Base-by-base conservation (phyloP, 2,888 invertebrate genomes). In the Mythimna loreyi region DNA sequence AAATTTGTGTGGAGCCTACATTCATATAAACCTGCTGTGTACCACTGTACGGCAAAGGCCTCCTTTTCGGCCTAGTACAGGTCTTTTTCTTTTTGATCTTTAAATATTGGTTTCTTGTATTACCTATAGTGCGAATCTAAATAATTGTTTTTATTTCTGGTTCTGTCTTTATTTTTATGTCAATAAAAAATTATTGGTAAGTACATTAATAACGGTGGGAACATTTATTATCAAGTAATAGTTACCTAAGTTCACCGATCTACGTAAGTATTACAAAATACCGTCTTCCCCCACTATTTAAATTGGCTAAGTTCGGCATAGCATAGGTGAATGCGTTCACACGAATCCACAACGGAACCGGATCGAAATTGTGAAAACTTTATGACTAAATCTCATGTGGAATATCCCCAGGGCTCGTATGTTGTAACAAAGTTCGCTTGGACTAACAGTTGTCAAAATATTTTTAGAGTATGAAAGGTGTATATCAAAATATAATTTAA, bases 401-500 rank as follows among this genome's bases (percentile, higher is more conserved):
- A 77, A 77, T 68, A 59, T 71, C 68, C 73, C 74, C 72, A 72
- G 59, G 58, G 71, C 69, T 33, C 13, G 36, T 25, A 50, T 74
- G 69, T 72, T 59, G 71, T 58, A 67, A 77, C 72, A 69, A 78
- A 59, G 68, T 73, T 65, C 80, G 50, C 68, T 68, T 63, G 60
- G 64, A 36, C 63, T 72, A 65, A 63, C 75, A 78, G 77, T 86
- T 89, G 80, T 88, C 86, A 89, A 89, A 92, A 93, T 90, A 92
- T 91, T 91, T 90, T 90, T 90, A 86, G 84, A 86, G 86, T 89
- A 89, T 86, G 86, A 86, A 88, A 89, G 87, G 85, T 79, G 82
- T 73, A 78, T 88, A 91, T 88, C 92, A 92, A 90, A 93, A 93
- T 91, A 92, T 78, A 61, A 88, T 89, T 89, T 78, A 61, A 88